Percentiles rank a stretch among this genome's conserved stretches.
phyloP scores from a whole-genome alignment of 2,113 vertebrate genomes.

The Nanorana parkeri region DNA sequence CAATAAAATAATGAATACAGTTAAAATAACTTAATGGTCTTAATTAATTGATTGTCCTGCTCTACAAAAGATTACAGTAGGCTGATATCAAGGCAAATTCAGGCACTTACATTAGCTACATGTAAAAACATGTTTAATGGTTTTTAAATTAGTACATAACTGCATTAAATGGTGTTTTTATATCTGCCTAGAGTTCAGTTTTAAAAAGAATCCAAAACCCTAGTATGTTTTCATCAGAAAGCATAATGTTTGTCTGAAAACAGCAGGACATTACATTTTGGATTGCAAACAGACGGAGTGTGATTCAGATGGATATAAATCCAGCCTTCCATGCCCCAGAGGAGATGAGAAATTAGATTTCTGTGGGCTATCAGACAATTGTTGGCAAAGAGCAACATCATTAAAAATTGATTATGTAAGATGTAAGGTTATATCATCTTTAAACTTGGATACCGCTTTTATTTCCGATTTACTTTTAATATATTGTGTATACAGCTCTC shows the following conservation, averaged over 20 bases:
- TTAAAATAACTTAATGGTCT: too few species aligned
- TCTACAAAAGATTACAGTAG: too few species aligned
- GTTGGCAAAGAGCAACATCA: conserved; percentile 17
- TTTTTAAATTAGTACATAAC: too few species aligned
- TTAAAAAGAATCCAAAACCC: background rate
- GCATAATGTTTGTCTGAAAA: conserved; percentile 16
- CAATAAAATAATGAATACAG: too few species aligned
- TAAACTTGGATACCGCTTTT: conserved; percentile 6
- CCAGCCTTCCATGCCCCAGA: background rate
- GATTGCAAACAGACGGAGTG: conserved; percentile 22
- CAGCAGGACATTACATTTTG: conserved; percentile 31
- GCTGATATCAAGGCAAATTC: too few species aligned
- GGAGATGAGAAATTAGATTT: conserved; percentile 16
- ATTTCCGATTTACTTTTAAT: conserved; percentile 30
- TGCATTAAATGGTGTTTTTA: too few species aligned
- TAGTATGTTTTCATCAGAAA: conserved; percentile 34
- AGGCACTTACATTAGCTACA: too few species aligned
- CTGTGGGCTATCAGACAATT: conserved; percentile 30
- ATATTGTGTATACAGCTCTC: conserved; percentile 5
- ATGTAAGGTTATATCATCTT: conserved; percentile 20
- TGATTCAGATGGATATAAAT: conserved; percentile 30
- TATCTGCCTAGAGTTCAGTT: too few species aligned
- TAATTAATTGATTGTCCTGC: too few species aligned
- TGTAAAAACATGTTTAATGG: too few species aligned
- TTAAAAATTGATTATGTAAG: conserved; percentile 43